phyloP scores from a whole-genome alignment of 2,888 invertebrate genomes.

The Callyntrura sp. region DNA sequence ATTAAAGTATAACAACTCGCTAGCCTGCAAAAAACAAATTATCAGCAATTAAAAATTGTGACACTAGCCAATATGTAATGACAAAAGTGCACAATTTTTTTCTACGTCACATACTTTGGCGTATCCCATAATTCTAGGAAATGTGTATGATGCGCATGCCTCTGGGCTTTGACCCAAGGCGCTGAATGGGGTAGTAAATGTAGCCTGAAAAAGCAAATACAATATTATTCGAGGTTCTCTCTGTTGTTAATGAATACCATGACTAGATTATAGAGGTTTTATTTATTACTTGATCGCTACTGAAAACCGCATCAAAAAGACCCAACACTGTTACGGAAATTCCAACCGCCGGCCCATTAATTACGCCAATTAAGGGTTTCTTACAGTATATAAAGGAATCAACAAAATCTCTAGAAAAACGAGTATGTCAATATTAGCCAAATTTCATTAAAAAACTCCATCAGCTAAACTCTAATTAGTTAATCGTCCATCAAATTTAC shows the following conservation, averaged over 20 bases:
- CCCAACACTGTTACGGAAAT: slow-evolving; percentile 94
- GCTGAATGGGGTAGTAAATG: slow-evolving; percentile 95
- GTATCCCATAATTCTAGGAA: slow-evolving; percentile 93
- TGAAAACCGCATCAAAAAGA: slow-evolving; percentile 95
- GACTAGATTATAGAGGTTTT: not conserved
- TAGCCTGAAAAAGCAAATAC: slow-evolving; percentile 90
- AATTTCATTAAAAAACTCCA: not conserved
- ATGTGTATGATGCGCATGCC: slow-evolving; percentile 94
- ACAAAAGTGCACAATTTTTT: slow-evolving; percentile 84
- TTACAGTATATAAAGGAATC: slow-evolving; percentile 93
- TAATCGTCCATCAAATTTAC: slow-evolving; percentile 54
- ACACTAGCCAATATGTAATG: not conserved
- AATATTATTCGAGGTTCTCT: no score
- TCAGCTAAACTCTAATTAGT: not conserved
- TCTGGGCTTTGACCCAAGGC: slow-evolving; percentile 94
- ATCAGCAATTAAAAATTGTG: not conserved
- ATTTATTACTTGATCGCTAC: slow-evolving; percentile 90
- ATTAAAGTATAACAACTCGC: slow-evolving; percentile 89
- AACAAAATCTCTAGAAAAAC: slow-evolving; percentile 89
- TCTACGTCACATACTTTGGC: slow-evolving; percentile 88
- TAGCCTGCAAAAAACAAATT: slow-evolving; percentile 85
- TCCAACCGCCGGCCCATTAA: slow-evolving; percentile 98
- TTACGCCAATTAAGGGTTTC: slow-evolving; percentile 94
- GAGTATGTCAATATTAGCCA: not conserved
- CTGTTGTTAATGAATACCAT: slow-evolving; percentile 7